Percentiles rank a stretch among this genome's conserved stretches.
Evolutionary conservation across 2,797 vertebrate species (phyloP).

Genomic region (Sorex maritimensis): DNA sequence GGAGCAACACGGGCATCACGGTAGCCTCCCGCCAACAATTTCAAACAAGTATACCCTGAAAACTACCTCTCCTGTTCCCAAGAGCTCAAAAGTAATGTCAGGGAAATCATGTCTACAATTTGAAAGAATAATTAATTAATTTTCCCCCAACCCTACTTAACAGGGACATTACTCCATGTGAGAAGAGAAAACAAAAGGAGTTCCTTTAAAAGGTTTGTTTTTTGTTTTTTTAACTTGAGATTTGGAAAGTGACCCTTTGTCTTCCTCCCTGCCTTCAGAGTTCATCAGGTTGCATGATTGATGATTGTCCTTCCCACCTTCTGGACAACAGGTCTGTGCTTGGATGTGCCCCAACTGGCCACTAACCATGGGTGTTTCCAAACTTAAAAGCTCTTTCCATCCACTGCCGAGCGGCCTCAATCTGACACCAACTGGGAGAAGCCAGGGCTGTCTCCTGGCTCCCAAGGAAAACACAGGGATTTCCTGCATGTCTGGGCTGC

Average conservation of each 20-base stretch:
- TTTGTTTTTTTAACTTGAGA: too few relatives aligned
- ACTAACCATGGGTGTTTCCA: too few relatives aligned
- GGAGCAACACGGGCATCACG: background rate
- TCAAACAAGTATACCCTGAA: background rate
- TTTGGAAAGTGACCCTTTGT: too few relatives aligned
- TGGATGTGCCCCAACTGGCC: too few relatives aligned
- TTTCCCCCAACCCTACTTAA: too few relatives aligned
- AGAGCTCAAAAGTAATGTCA: background rate
- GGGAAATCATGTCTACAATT: background rate
- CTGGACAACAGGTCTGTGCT: too few relatives aligned
- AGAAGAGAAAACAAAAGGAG: background rate
- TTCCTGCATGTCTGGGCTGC: too few relatives aligned
- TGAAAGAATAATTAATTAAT: background rate
- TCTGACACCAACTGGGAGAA: background rate
- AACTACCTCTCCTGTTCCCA: background rate
- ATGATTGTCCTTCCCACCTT: too few relatives aligned
- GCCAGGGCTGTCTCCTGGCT: background rate
- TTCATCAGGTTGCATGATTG: too few relatives aligned
- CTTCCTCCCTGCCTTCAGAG: too few relatives aligned
- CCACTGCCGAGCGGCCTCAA: too few relatives aligned
- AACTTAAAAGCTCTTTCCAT: too few relatives aligned
- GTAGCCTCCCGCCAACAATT: background rate
- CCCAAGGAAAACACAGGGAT: background rate
- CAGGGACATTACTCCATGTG: background rate
- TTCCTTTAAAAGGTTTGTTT: background rate